Evolutionary conservation across 2,888 invertebrate genomes (phyloP).

Genomic region (Idaea aversata): DNA sequence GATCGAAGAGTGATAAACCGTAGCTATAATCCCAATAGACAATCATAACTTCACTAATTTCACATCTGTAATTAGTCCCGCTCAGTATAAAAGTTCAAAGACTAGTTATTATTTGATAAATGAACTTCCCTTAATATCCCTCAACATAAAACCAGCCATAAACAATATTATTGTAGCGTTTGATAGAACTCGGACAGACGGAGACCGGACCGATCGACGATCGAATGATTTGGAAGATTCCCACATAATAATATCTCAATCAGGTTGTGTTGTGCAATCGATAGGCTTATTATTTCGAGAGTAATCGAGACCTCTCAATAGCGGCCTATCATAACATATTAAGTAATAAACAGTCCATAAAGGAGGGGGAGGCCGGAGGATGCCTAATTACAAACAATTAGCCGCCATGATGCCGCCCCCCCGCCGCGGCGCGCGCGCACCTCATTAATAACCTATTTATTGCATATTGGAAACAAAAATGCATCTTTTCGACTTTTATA

Average conservation of each 20-base stretch:
- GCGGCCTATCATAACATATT: conserved; percentile 62
- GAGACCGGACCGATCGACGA: conserved; percentile 2
- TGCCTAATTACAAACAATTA: conserved; percentile 74
- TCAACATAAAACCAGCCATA: conserved; percentile 3
- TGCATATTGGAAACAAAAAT: conserved; percentile 69
- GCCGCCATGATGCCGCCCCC: conserved; percentile 56
- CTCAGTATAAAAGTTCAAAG: not conserved
- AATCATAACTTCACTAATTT: not conserved
- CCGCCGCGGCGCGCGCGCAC: conserved; percentile 34
- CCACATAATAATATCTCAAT: conserved; percentile 44
- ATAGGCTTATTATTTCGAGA: conserved; percentile 34
- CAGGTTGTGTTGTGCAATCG: conserved; percentile 28
- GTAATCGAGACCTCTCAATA: conserved; percentile 31
- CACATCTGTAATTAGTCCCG: not conserved
- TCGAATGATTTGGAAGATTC: conserved; percentile 33
- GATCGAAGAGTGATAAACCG: not conserved
- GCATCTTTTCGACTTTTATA: conserved; percentile 45
- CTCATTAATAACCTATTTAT: conserved; percentile 63
- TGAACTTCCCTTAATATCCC: not conserved
- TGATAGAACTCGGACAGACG: conserved; percentile 14
- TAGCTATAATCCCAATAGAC: not conserved
- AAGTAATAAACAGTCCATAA: conserved; percentile 75
- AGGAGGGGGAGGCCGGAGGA: conserved; percentile 36
- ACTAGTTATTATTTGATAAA: not conserved
- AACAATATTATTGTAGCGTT: conserved; percentile 1